Base-by-base conservation (phyloP, 92 coral and sea anemone species). In the Pocillopora meandrina region DNA sequence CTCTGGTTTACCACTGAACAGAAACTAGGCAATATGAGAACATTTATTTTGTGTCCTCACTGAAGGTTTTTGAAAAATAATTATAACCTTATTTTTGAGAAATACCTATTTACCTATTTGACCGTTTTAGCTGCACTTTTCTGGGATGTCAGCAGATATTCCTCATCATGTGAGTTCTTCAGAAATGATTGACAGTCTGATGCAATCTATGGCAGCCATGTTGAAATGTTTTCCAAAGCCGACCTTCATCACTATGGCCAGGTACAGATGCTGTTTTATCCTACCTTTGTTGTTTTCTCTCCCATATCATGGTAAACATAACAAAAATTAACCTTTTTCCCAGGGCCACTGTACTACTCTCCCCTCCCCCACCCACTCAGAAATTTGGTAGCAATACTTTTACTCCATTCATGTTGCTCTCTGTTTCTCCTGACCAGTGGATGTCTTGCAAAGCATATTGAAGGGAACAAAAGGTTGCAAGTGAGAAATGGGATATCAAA, bases 81-180 rank as follows among this genome's bases (percentile, higher is more conserved):
- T 42, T 42, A 3, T 42, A 42, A 7, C 0, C 52, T 42, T 1
- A 42, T 42, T 42, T 42, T 42, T 3, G 1, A 42, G 8, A 36
- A 78, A 61, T n/a, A n/a, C 33, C 1, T 15, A 47, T 16, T 12
- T 55, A 12, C 77, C 56, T 49, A 20, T 47, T 79, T 65, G 52
- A 26, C 0, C 21, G 26, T 89, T 84, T 21, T 77, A 96, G 99
- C 80, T 96, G 26, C 99, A 96, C 76, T 94, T 92, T 61, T 94
- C 98, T 8, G 99, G 99, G 26, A 96, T 96, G 99, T 92, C 98
- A 61, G 85, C 90, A 56, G 96, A 94, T 34, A 86, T 96, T 21
- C 99, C 99, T 47, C 95, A 94, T 75, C 99, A 96, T 31, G 70
- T 94, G 90, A 94, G 96, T 82, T 90, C 93, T n/a, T 83, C 75